phyloP scores from a whole-genome alignment of 1,140 invertebrate genomes.

The Diorhabda sublineata region DNA sequence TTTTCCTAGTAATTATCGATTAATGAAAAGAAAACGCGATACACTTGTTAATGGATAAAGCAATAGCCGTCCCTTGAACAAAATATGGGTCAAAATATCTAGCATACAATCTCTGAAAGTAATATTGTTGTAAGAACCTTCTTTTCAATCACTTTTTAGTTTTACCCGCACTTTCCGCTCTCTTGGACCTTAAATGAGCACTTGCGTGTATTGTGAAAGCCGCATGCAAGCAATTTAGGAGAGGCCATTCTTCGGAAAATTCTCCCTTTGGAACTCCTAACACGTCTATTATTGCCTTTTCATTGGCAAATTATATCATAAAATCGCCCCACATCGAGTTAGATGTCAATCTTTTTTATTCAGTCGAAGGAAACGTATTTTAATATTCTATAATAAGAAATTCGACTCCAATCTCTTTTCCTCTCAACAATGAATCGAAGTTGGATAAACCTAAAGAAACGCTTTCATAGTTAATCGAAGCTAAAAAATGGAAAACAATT shows the following conservation, averaged over 20 bases:
- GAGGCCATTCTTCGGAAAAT: background rate
- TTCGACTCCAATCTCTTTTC: too few species aligned
- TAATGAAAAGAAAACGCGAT: too few species aligned
- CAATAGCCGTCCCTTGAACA: background rate
- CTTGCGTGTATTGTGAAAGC: background rate
- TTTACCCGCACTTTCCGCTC: background rate
- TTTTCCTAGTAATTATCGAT: too few species aligned
- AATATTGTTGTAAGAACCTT: background rate
- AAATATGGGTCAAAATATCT: constrained; percentile 2
- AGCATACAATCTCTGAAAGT: background rate
- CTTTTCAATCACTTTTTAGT: background rate
- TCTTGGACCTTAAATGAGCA: constrained; percentile 1
- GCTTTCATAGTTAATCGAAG: too few species aligned
- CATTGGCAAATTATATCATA: constrained; percentile 1
- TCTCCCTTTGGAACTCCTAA: background rate
- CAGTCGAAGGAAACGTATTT: too few species aligned
- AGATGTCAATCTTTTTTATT: too few species aligned
- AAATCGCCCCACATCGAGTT: background rate
- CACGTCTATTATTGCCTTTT: background rate
- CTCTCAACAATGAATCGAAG: too few species aligned
- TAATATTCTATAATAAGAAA: too few species aligned
- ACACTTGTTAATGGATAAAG: background rate
- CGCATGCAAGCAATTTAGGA: constrained; percentile 1
- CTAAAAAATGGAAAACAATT: too few species aligned
- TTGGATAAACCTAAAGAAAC: too few species aligned